These are phyloP conservation scores for Anhinga rufa DNA, from an alignment of 2,113 vertebrate genomes.

Conservation along the genomic window DNA sequence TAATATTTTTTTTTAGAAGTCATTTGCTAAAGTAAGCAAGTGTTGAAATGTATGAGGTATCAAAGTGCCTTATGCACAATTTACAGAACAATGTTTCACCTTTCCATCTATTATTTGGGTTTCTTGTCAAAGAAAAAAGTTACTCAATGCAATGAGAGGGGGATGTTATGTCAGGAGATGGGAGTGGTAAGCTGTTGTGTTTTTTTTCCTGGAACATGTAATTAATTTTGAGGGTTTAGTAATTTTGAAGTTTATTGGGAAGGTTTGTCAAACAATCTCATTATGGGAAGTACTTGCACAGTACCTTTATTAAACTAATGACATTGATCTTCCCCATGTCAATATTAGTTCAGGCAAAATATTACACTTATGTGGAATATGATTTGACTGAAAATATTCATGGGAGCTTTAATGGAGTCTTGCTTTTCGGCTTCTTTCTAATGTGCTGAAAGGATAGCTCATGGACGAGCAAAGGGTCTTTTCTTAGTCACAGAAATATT, in stretches of 20 bases:
- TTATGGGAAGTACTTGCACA: not conserved
- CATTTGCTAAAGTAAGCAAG: not conserved
- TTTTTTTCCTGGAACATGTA: not conserved
- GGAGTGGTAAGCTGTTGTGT: not conserved
- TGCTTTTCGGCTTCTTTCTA: not conserved
- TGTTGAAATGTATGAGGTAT: not conserved
- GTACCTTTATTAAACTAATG: constrained; percentile 21
- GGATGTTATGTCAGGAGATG: not conserved
- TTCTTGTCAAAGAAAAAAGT: not conserved
- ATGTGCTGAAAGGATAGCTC: not conserved
- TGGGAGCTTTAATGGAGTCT: not conserved
- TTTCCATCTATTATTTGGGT: not conserved
- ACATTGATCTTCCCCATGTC: not conserved
- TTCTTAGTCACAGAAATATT: not conserved
- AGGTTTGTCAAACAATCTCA: not conserved
- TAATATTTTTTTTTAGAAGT: not conserved
- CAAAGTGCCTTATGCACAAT: not conserved
- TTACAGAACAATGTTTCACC: not conserved
- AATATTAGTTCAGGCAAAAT: not conserved
- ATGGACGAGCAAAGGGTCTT: not conserved
- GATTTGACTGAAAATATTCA: not conserved
- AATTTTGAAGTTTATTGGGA: not conserved
- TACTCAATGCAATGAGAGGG: not conserved
- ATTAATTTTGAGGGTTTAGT: constrained; percentile 2
- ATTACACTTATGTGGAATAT: not conserved